These are phyloP conservation scores for Palythoa heliodiscus DNA, from an alignment of 92 coral and sea anemone species.

Conservation along the genomic window DNA sequence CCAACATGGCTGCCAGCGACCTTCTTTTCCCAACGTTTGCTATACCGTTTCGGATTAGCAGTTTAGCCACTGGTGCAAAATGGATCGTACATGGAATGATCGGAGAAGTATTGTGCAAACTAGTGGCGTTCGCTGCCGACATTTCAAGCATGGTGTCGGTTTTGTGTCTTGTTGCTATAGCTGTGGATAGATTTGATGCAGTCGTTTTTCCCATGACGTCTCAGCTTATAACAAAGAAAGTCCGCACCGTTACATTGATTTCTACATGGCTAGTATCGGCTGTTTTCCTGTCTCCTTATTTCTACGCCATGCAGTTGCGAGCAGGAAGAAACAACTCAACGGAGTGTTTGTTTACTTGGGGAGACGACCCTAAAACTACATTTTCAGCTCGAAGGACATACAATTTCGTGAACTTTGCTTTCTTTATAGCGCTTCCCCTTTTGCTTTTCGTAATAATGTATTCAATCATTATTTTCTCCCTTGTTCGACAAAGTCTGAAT, in stretches of 20 bases:
- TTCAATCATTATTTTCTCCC: too few species aligned
- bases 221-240: constrained; percentile 10
- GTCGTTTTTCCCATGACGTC: constrained; percentile 33
- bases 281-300: constrained; percentile 24
- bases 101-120: constrained; percentile 32
- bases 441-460: too few species aligned
- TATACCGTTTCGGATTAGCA: constrained; percentile 25
- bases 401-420: constrained; percentile 31
- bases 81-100: constrained; percentile 23
- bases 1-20: constrained; percentile 39
- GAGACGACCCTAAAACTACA: constrained; percentile 2
- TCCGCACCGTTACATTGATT: constrained; percentile 3
- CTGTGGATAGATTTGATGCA: constrained; percentile 40
- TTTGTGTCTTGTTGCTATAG: constrained; percentile 21
- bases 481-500: too few species aligned
- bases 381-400: neutral
- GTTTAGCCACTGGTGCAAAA: neutral
- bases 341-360: constrained; percentile 17
- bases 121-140: constrained; percentile 24
- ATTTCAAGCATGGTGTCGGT: constrained; percentile 29
- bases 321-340: neutral
- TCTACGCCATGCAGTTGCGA: constrained; percentile 29
- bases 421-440: neutral
- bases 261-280: constrained; percentile 22
- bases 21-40: constrained; percentile 23